phyloP scores from a whole-genome alignment of 2,113 vertebrate genomes.

The Corvus moneduloides region DNA sequence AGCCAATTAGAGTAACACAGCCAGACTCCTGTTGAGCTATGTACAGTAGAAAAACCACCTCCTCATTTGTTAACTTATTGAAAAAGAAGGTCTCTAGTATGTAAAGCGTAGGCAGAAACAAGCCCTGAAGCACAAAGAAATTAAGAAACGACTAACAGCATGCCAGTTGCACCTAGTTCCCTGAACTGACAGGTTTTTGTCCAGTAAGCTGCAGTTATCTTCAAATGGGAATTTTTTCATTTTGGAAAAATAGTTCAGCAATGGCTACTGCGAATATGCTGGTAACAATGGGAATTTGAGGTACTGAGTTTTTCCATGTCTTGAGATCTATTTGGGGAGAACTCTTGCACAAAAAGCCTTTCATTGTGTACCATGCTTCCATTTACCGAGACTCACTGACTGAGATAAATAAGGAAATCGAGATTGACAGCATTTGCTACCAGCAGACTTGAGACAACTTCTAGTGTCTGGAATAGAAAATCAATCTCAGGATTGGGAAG shows the following conservation, averaged over 20 bases:
- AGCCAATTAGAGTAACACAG: neutral
- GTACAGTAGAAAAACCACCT: neutral
- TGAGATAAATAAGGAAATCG: neutral
- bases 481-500: neutral
- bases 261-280: neutral
- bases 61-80: neutral
- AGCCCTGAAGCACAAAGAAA: neutral
- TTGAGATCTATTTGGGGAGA: neutral
- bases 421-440: neutral
- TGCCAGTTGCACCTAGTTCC: neutral
- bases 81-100: neutral
- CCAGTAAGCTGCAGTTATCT: neutral
- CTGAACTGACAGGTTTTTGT: neutral
- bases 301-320: neutral
- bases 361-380: neutral
- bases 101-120: neutral
- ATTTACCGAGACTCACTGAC: neutral
- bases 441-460: neutral
- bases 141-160: accelerated
- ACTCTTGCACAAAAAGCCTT: neutral
- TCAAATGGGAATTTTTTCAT: neutral
- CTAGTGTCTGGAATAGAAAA: constrained; percentile 14
- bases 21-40: neutral
- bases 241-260: neutral
- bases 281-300: neutral